Evolutionary conservation across 2,888 invertebrate species (phyloP).

Genomic region (Sphaeridia pumilis): DNA sequence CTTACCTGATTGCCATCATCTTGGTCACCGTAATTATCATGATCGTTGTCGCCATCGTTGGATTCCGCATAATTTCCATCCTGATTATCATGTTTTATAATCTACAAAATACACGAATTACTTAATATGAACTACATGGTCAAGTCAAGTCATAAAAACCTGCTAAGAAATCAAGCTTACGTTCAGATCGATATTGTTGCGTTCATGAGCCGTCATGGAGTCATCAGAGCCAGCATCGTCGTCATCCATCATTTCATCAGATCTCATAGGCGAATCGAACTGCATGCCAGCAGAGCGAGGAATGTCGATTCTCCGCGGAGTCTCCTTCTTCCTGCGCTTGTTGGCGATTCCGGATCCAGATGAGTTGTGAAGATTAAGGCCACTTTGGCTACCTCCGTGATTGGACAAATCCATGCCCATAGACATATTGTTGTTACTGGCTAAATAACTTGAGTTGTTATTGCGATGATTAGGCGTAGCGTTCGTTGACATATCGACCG

Average conservation of each 20-base stretch:
- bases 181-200: slow-evolving; percentile 28
- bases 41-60: slow-evolving; percentile 28
- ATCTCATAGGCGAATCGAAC: slow-evolving; percentile 26
- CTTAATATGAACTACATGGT: not conserved
- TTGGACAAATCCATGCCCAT: slow-evolving; percentile 36
- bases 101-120: slow-evolving; percentile 3
- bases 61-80: slow-evolving; percentile 25
- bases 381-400: slow-evolving; percentile 21
- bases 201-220: slow-evolving; percentile 35
- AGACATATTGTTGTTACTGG: slow-evolving; percentile 13
- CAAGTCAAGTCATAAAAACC: not conserved
- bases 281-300: slow-evolving; percentile 12
- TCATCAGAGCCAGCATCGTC: slow-evolving; percentile 27
- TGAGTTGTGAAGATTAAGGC: slow-evolving; percentile 4
- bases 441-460: slow-evolving; percentile 9
- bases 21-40: slow-evolving; percentile 34
- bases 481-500: slow-evolving; percentile 15
- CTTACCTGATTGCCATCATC: slow-evolving; percentile 21
- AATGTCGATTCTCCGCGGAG: slow-evolving; percentile 33
- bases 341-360: slow-evolving; percentile 19
- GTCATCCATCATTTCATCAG: slow-evolving; percentile 24
- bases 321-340: slow-evolving; percentile 36
- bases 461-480: slow-evolving; percentile 14
- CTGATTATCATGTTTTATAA: slow-evolving; percentile 11
- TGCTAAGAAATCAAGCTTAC: slow-evolving; percentile 23